Evolutionary conservation across 2,113 vertebrate genomes (phyloP).

Genomic region (Hemichromis elongatus): DNA sequence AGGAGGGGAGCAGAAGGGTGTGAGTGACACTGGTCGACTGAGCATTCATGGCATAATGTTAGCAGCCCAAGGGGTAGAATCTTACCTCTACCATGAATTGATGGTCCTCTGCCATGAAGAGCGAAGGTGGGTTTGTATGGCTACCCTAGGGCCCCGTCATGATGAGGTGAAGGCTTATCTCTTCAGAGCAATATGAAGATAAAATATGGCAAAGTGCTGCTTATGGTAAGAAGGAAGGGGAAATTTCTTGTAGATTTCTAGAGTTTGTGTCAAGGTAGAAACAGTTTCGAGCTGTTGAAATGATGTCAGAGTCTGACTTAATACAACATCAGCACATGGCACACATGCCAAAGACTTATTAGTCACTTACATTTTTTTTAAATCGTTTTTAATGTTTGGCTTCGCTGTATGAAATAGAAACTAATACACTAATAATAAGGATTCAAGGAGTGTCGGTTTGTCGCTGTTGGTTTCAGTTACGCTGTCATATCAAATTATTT

Average conservation of each 20-base stretch:
- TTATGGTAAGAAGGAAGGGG: not conserved
- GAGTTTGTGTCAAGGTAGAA: not conserved
- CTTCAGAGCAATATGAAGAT: conserved; percentile 36
- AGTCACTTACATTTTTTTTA: not conserved
- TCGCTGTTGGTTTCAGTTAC: not conserved
- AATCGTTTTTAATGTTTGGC: not conserved
- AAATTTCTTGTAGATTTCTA: conserved; percentile 5
- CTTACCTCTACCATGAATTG: conserved; percentile 67
- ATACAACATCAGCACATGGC: not conserved
- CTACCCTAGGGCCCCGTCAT: conserved; percentile 27
- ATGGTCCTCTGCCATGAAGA: conserved; percentile 61
- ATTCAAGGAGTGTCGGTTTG: not conserved
- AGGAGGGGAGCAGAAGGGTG: conserved; percentile 51
- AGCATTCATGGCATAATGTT: conserved; percentile 63
- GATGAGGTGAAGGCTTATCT: conserved; percentile 61
- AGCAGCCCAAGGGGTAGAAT: conserved; percentile 52
- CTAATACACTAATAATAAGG: not conserved
- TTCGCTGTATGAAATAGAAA: not conserved
- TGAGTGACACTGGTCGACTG: conserved; percentile 64
- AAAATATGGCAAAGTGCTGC: conserved; percentile 24
- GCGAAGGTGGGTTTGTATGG: conserved; percentile 31
- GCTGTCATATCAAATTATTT: not conserved
- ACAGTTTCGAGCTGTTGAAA: not conserved
- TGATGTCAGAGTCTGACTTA: not conserved
- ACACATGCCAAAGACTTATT: not conserved